Conservation (phyloP, 2,113 vertebrate species). For the Nothoprocta perdicaria region DNA sequence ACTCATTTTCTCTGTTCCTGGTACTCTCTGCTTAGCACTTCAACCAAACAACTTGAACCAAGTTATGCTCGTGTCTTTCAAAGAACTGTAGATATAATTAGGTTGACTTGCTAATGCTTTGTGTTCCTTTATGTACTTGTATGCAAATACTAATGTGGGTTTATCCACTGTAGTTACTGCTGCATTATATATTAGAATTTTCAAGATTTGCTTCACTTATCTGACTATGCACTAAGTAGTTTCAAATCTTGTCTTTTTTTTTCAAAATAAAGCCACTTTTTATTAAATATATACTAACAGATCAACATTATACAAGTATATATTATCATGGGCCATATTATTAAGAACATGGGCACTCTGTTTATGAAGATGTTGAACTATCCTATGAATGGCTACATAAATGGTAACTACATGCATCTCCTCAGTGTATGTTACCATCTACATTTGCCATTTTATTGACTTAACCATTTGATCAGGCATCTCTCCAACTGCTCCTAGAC, state of each 20-base stretch:
- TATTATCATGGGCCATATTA: accelerated
- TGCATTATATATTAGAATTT: not conserved
- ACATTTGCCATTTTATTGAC: not conserved
- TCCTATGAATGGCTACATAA: too few species aligned
- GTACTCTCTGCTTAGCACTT: not conserved
- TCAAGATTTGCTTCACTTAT: not conserved
- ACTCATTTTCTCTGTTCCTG: not conserved
- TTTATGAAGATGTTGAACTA: not conserved
- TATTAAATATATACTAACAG: not conserved
- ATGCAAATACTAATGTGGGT: not conserved
- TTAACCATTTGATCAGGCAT: conserved; percentile 77
- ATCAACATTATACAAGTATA: not conserved
- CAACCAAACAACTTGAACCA: not conserved
- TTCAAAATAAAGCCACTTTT: not conserved
- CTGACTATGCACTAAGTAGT: not conserved
- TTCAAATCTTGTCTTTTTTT: not conserved
- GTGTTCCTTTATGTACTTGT: too few species aligned
- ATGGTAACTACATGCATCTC: not conserved
- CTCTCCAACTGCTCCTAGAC: conserved; percentile 75
- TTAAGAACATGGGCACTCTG: not conserved
- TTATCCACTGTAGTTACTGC: not conserved
- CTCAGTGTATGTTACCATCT: not conserved
- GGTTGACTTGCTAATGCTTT: not conserved
- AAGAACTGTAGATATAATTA: not conserved
- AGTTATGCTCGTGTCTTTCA: not conserved